Evolutionary conservation across 2,888 invertebrate genomes (phyloP).

Genomic region (Gymnoscelis rufifasciata): DNA sequence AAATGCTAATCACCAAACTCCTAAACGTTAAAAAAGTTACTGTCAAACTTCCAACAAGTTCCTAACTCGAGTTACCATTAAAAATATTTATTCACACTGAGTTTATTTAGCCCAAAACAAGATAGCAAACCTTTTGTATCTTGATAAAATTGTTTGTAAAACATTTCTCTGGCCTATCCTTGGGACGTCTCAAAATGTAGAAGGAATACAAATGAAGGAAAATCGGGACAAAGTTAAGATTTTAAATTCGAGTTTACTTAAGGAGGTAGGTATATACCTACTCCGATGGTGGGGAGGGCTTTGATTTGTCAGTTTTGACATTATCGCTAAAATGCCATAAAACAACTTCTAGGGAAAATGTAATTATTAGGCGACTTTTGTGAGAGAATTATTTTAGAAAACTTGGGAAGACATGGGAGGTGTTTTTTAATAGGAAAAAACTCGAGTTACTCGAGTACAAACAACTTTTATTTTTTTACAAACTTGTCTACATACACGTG

Average conservation of each 20-base stretch:
- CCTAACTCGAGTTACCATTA: conserved; percentile 8
- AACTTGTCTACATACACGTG: too few species aligned
- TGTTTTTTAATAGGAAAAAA: too few species aligned
- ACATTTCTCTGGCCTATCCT: conserved; percentile 30
- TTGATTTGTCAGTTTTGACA: background rate
- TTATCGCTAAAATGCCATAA: too few species aligned
- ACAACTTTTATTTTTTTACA: too few species aligned
- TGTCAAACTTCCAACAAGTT: conserved; percentile 12
- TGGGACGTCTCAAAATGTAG: conserved; percentile 4
- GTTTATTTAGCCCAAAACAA: conserved; percentile 34
- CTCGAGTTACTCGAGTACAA: too few species aligned
- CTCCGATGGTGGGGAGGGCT: too few species aligned
- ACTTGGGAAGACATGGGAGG: too few species aligned
- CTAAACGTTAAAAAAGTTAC: conserved; percentile 3
- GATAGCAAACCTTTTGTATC: conserved; percentile 34
- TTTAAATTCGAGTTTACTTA: background rate
- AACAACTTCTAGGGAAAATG: too few species aligned
- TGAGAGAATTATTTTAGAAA: too few species aligned
- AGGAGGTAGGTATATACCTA: background rate
- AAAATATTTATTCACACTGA: conserved; percentile 18
- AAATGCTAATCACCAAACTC: background rate
- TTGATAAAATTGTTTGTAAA: conserved; percentile 43
- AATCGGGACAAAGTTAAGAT: background rate
- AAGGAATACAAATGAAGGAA: conserved; percentile 1
- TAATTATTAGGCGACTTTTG: too few species aligned